phyloP scores from a whole-genome alignment of 2,888 invertebrate species.

The Escarpia spicata region DNA sequence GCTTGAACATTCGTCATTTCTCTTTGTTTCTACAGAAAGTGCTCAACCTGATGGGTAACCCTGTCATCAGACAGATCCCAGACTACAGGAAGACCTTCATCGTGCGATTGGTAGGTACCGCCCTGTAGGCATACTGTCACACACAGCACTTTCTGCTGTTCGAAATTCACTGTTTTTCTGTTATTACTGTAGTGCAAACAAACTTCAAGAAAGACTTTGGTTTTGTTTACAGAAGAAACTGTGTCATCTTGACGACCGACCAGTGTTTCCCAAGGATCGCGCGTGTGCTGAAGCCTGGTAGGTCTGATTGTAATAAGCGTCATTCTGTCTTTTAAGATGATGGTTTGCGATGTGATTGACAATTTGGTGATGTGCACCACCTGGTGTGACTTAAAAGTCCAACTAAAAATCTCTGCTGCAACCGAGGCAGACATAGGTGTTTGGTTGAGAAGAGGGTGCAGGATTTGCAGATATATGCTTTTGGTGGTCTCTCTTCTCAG shows the following conservation, averaged over 20 bases:
- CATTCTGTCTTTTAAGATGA: no score
- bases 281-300: slow-evolving; percentile 96
- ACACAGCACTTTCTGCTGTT: background rate
- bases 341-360: no score
- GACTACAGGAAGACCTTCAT: slow-evolving; percentile 76
- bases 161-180: background rate
- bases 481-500: no score
- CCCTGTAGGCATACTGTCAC: background rate
- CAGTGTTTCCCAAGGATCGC: slow-evolving; percentile 88
- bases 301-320: slow-evolving; percentile 37
- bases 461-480: no score
- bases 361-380: no score
- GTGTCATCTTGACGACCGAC: slow-evolving; percentile 87
- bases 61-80: slow-evolving; percentile 82
- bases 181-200: background rate
- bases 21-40: slow-evolving; percentile 70
- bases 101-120: slow-evolving; percentile 54
- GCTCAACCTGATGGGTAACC: slow-evolving; percentile 86
- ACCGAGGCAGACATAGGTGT: no score
- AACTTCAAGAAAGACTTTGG: background rate
- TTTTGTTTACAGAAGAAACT: slow-evolving; percentile 74
- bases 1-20: background rate
- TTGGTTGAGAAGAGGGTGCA: no score
- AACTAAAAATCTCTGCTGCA: no score
- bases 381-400: no score